phyloP scores from a whole-genome alignment of 2,113 vertebrate genomes.

The Rhagologus leucostigma region DNA sequence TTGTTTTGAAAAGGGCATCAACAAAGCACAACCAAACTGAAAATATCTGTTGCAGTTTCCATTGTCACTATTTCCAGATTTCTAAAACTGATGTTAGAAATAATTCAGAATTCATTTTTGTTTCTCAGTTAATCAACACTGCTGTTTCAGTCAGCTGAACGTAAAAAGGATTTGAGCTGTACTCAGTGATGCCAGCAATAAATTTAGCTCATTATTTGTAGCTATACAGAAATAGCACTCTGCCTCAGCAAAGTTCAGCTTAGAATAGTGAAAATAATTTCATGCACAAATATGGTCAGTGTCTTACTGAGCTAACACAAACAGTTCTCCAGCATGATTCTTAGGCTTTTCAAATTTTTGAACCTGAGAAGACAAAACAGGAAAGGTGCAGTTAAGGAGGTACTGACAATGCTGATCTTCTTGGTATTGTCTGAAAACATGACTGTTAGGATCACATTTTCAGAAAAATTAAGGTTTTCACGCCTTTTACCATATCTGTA shows the following conservation, averaged over 20 bases:
- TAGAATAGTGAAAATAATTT: background rate
- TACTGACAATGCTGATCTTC: background rate
- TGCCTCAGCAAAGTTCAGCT: background rate
- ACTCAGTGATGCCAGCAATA: background rate
- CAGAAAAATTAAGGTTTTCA: background rate
- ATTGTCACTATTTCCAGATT: background rate
- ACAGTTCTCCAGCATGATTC: background rate
- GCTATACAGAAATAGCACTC: background rate
- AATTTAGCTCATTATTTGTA: constrained; percentile 27
- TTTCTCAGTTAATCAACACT: background rate
- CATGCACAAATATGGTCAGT: background rate
- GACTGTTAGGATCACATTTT: background rate
- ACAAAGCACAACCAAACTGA: background rate
- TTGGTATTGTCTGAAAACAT: background rate
- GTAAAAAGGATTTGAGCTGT: background rate
- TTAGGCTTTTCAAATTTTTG: background rate
- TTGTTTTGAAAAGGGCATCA: background rate
- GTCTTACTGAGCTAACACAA: background rate
- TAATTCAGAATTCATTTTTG: background rate
- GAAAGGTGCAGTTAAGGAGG: background rate
- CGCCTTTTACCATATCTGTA: background rate
- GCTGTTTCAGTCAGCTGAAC: background rate
- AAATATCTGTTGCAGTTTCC: background rate
- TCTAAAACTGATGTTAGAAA: background rate
- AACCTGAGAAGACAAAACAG: background rate